Evolutionary conservation across 2,113 vertebrate genomes (phyloP).

Genomic region (Hippoglossus stenolepis): DNA sequence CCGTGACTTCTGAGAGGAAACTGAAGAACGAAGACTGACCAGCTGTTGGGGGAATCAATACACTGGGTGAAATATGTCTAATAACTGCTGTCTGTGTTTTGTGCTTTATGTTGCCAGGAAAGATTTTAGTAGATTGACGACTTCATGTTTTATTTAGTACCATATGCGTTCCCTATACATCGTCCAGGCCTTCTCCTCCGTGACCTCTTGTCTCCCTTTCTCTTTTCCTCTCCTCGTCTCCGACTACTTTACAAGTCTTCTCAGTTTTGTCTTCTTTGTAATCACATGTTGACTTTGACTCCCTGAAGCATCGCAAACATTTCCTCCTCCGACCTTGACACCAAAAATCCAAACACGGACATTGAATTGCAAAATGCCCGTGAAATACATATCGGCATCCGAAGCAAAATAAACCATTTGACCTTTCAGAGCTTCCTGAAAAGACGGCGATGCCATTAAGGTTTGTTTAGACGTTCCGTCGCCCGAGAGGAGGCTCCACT

Average conservation of each 20-base stretch:
- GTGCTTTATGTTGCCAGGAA: not conserved
- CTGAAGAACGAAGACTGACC: not conserved
- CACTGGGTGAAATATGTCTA: not conserved
- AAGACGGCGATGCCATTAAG: constrained; percentile 16
- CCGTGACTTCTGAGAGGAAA: not conserved
- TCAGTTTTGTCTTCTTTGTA: constrained; percentile 5
- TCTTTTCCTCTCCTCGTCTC: not conserved
- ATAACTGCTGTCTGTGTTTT: not conserved
- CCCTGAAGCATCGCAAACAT: constrained; percentile 2
- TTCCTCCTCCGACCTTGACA: not conserved
- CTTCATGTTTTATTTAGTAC: not conserved
- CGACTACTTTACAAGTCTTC: not conserved
- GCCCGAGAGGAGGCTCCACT: constrained; percentile 31
- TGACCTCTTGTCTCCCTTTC: not conserved
- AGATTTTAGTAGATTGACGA: not conserved
- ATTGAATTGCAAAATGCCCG: not conserved
- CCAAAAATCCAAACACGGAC: not conserved
- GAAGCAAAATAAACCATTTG: constrained; percentile 36
- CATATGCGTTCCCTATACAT: accelerated
- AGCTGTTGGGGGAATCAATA: not conserved
- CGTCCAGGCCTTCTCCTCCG: not conserved
- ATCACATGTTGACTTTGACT: constrained; percentile 29
- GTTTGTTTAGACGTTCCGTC: constrained; percentile 50
- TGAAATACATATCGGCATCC: constrained; percentile 23
- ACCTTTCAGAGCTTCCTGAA: constrained; percentile 26